These are phyloP conservation scores for Stenotaenia linearis DNA, from an alignment of 2,888 invertebrate species.

Conservation along the genomic window DNA sequence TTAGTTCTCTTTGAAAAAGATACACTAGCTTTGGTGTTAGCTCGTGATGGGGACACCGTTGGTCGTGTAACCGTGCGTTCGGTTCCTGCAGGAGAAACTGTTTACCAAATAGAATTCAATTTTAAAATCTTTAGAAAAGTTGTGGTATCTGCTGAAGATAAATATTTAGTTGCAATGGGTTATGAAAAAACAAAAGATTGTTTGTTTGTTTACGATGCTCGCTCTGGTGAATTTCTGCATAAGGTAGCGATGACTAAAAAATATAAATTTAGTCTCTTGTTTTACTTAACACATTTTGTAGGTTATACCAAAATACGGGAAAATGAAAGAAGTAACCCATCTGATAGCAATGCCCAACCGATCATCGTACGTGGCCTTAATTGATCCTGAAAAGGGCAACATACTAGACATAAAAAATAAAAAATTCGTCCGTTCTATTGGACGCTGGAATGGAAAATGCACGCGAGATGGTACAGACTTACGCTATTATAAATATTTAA, in stretches of 20 bases:
- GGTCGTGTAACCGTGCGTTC: slow-evolving; percentile 39
- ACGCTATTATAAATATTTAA: too few relatives aligned
- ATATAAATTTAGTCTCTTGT: too few relatives aligned
- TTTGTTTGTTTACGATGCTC: slow-evolving; percentile 73
- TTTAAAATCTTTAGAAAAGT: slow-evolving; percentile 69
- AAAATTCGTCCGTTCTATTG: slow-evolving; percentile 75
- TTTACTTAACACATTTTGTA: too few relatives aligned
- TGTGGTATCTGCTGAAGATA: slow-evolving; percentile 74
- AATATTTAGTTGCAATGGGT: slow-evolving; percentile 69
- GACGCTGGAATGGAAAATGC: slow-evolving; percentile 81
- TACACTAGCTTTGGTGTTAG: slow-evolving; percentile 66
- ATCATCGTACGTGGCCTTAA: slow-evolving; percentile 70
- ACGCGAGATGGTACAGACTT: slow-evolving; percentile 50
- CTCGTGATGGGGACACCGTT: slow-evolving; percentile 53
- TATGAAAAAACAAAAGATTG: slow-evolving; percentile 79
- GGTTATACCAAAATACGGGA: slow-evolving; percentile 45
- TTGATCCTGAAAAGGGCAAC: slow-evolving; percentile 83
- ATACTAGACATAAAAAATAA: slow-evolving; percentile 85
- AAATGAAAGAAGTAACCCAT: slow-evolving; percentile 44
- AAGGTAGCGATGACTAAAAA: too few relatives aligned
- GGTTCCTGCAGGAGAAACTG: slow-evolving; percentile 62
- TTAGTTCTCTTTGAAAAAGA: slow-evolving; percentile 68
- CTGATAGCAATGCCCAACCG: slow-evolving; percentile 48
- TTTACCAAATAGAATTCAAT: slow-evolving; percentile 77
- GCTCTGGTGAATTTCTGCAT: slow-evolving; percentile 60